Conservation (phyloP, 1,140 invertebrate species). For the Scaptomyza montana region DNA sequence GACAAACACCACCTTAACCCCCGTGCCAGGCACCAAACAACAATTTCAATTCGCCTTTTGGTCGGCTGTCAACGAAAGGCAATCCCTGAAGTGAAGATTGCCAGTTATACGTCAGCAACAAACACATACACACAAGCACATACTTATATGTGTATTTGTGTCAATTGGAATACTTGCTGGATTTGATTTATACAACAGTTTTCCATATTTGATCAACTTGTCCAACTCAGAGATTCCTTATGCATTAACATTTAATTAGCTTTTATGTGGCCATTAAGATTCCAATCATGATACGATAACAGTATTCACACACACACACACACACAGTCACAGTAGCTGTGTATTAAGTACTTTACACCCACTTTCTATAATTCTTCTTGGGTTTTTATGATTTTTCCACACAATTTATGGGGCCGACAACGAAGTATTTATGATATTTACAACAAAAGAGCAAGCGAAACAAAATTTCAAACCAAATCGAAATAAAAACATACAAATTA, state of each 20-base stretch:
- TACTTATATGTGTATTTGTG: constrained; percentile 15
- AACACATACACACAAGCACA: background rate
- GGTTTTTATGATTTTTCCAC: constrained; percentile 62
- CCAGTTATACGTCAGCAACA: constrained; percentile 15
- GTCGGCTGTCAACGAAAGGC: constrained; percentile 53
- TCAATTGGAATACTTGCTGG: constrained; percentile 25
- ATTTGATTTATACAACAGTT: constrained; percentile 66
- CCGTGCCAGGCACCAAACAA: constrained; percentile 11
- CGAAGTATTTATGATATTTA: constrained; percentile 81
- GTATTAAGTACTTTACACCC: constrained; percentile 34
- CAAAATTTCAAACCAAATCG: constrained; percentile 63
- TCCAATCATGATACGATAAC: constrained; percentile 58
- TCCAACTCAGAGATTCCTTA: constrained; percentile 12
- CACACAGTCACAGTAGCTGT: constrained; percentile 49
- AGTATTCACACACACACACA: constrained; percentile 1
- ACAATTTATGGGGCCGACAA: constrained; percentile 55
- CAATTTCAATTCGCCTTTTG: constrained; percentile 40
- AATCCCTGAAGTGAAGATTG: constrained; percentile 30
- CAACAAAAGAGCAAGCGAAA: constrained; percentile 59
- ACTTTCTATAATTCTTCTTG: constrained; percentile 62
- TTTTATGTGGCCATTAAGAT: constrained; percentile 75
- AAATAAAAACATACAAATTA: constrained; percentile 83
- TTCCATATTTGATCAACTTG: constrained; percentile 62
- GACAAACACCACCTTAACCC: background rate
- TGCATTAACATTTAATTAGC: constrained; percentile 68